Base-by-base conservation (phyloP, 2,113 vertebrate genomes). In the Ceyx margarethae region DNA sequence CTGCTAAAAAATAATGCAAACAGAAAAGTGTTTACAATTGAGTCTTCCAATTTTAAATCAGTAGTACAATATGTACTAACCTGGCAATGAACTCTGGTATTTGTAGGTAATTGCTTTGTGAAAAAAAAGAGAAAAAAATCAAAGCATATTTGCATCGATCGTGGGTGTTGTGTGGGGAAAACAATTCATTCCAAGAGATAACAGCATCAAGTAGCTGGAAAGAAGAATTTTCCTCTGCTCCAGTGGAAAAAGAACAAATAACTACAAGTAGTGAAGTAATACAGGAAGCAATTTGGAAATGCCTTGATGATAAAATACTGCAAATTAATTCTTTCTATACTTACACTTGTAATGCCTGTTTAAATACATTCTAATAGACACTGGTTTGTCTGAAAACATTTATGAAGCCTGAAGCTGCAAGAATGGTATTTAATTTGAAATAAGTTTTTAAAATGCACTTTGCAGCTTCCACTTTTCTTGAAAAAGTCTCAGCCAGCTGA, bases 81-180 rank as follows among this genome's bases (percentile, higher is more conserved):
- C 96, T 33, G 71, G 81, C 82, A 51, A 11, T 94, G 94, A 94
- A 93, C 87, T 85, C 87, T 93, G 91, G 57, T 96, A 79, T 96
- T 91, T 95, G 50, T 76, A 72, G 94, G 92, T 69, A 95, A 95
- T 91, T 87, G 92, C 85, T 90, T 45, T 66, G 64, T 37, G 77
- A 75, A 73, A 73, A 88, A 50, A 50, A 23, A 50, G 37, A 50
- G 23, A 46, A 46, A 75, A 85, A 82, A 81, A 85, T 90, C 81
- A 95, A 94, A 95, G 87, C 29, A 53, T 68, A 85, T 92, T 95
- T 93, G 81, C 87, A 94, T 95, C 8, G 68, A 94, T 95, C 10
- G 5, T 74, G 43, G 82, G 82, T 26, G 74, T 76, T 29, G 80
- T 5, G 45, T 53, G 45, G 69, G 79, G 71, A 91, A 22, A 72